phyloP scores from a whole-genome alignment of 1,140 invertebrate species.

The Bradysia coprophila region DNA sequence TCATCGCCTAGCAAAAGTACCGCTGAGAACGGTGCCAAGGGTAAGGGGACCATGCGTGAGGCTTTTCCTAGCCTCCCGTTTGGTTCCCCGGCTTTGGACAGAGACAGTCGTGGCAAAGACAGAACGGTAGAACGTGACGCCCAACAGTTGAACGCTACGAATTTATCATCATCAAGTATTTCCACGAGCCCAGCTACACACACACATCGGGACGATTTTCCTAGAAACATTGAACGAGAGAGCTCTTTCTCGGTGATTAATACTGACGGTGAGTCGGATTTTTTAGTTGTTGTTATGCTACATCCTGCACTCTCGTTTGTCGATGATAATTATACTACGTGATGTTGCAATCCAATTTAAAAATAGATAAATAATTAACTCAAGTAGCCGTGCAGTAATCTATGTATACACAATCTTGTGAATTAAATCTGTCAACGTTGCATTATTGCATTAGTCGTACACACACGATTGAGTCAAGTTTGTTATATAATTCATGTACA shows the following conservation, averaged over 20 bases:
- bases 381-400: too few species aligned
- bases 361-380: too few species aligned
- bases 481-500: too few species aligned
- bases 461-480: too few species aligned
- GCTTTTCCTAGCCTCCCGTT: conserved; percentile 5
- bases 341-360: too few species aligned
- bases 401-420: too few species aligned
- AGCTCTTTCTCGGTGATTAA: neutral
- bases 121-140: neutral
- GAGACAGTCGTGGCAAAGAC: neutral
- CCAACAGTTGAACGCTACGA: neutral
- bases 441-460: too few species aligned
- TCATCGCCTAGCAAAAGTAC: neutral
- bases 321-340: too few species aligned
- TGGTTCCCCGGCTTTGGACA: conserved; percentile 3
- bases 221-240: conserved; percentile 3
- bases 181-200: neutral
- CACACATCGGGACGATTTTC: neutral
- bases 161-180: neutral
- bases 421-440: too few species aligned
- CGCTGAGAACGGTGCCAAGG: conserved; percentile 1
- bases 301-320: too few species aligned
- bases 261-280: neutral
- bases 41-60: conserved; percentile 5
- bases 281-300: too few species aligned